These are phyloP conservation scores for Hydrotaea diabolus DNA, from an alignment of 2,888 invertebrate genomes.

Conservation along the genomic window DNA sequence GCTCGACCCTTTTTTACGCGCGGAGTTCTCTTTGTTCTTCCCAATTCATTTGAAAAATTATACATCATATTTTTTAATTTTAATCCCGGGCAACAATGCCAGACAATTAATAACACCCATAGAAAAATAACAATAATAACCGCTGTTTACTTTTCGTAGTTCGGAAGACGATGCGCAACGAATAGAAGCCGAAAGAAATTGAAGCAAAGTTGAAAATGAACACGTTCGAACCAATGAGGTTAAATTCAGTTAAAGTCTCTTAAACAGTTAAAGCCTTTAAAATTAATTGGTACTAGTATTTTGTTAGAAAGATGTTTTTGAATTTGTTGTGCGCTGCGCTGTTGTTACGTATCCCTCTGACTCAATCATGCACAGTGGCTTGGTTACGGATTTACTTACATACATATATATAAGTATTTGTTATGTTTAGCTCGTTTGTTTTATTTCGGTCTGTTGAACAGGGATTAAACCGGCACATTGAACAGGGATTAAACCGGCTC, in stretches of 20 bases:
- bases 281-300: constrained; percentile 28
- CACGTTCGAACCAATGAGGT: constrained; percentile 40
- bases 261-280: not conserved
- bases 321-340: no score
- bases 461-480: no score
- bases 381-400: no score
- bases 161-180: not conserved
- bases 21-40: not conserved
- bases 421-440: no score
- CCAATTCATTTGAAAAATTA: constrained; percentile 54
- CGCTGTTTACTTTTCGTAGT: not conserved
- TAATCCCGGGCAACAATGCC: constrained; percentile 49
- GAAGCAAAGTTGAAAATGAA: constrained; percentile 50
- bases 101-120: constrained; percentile 49
- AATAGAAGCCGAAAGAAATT: constrained; percentile 1
- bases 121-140: constrained; percentile 5
- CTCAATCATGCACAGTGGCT: not conserved
- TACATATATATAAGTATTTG: no score
- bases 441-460: no score
- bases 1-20: not conserved
- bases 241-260: not conserved
- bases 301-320: not conserved
- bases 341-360: not conserved
- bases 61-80: constrained; percentile 48
- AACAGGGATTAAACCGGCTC: no score